Evolutionary conservation across 2,797 vertebrate species (phyloP).

Genomic region (Lagodon rhomboides): DNA sequence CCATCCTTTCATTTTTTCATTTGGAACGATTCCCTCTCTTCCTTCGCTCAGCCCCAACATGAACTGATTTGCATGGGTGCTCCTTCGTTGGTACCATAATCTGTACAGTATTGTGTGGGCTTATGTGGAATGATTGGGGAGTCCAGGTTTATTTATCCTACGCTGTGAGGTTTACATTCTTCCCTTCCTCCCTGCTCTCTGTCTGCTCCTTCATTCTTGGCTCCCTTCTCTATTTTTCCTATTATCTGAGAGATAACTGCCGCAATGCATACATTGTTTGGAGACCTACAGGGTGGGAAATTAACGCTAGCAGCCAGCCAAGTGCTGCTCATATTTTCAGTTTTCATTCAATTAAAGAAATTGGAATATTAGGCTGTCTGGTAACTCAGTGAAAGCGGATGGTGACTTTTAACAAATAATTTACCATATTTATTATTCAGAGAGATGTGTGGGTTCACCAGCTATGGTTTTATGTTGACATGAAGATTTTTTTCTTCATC

Average conservation of each 20-base stretch:
- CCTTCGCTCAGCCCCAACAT: slow-evolving; percentile 50
- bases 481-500: not conserved
- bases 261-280: slow-evolving; percentile 76
- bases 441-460: not conserved
- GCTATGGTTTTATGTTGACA: not conserved
- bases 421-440: not conserved
- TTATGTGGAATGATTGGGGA: slow-evolving; percentile 80
- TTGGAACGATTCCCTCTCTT: slow-evolving; percentile 59
- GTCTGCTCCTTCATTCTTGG: slow-evolving; percentile 78
- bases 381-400: not conserved
- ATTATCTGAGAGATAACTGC: slow-evolving; percentile 83
- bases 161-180: slow-evolving; percentile 84
- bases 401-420: not conserved
- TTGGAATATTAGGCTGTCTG: slow-evolving; percentile 1
- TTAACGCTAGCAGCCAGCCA: slow-evolving; percentile 55
- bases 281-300: slow-evolving; percentile 82
- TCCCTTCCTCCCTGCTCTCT: slow-evolving; percentile 78
- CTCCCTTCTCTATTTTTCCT: slow-evolving; percentile 75
- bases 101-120: slow-evolving; percentile 75
- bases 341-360: not conserved
- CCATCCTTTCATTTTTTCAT: slow-evolving; percentile 67
- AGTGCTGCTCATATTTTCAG: slow-evolving; percentile 32
- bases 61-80: slow-evolving; percentile 73
- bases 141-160: slow-evolving; percentile 84
- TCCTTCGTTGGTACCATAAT: slow-evolving; percentile 73